A percentile compares a stretch with the other conserved stretches of the same genome.
Conservation (phyloP, 2,113 vertebrate species). For the Myrmecophaga tridactyla region DNA sequence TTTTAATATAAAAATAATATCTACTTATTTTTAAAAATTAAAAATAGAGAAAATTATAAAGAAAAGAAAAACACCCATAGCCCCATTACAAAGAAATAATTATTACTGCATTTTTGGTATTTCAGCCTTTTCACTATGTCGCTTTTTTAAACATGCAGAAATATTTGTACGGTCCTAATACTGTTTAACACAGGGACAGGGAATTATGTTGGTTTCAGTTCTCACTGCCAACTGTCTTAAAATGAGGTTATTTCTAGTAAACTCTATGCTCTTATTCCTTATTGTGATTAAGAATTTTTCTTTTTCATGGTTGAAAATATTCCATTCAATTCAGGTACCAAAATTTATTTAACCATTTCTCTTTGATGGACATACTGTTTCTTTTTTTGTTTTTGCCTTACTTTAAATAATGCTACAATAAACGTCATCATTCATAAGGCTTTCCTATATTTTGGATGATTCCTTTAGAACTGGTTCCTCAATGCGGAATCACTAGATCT, state of each 20-base stretch:
- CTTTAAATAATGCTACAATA: neutral
- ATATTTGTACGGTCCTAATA: neutral
- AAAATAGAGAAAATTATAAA: neutral
- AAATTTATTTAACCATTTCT: neutral
- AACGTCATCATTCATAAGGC: neutral
- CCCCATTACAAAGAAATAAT: neutral
- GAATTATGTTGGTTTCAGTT: neutral
- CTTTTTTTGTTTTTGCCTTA: neutral
- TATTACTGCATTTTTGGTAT: neutral
- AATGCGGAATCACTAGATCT: neutral
- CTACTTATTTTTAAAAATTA: neutral
- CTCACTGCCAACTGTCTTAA: neutral
- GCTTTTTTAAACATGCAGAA: neutral
- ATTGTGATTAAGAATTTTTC: neutral
- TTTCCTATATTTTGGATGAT: neutral
- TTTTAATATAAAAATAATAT: slow-evolving; percentile 19
- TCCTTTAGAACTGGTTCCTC: neutral
- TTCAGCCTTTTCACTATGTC: neutral
- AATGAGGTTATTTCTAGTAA: neutral
- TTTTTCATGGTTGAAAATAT: neutral
- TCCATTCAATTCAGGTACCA: neutral
- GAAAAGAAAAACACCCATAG: neutral
- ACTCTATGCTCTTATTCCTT: neutral
- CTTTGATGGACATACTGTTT: neutral
- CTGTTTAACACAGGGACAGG: neutral